These are phyloP conservation scores for Lamproptera curius DNA, from an alignment of 2,888 invertebrate species.

Conservation along the genomic window DNA sequence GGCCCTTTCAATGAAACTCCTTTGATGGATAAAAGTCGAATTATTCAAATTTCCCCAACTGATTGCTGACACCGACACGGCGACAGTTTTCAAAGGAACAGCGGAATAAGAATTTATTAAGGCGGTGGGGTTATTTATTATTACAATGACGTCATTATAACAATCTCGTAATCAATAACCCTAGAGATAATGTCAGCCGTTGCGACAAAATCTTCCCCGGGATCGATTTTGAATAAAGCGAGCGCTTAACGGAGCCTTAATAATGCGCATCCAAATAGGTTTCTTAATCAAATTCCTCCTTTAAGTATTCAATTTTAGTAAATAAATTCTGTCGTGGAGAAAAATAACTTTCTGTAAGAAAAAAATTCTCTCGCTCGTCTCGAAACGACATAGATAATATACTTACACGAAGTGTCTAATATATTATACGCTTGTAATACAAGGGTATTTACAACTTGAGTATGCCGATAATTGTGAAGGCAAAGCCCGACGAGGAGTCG, in stretches of 20 bases:
- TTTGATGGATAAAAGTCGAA: slow-evolving; percentile 38
- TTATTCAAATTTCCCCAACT: slow-evolving; percentile 36
- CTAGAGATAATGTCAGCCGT: background rate
- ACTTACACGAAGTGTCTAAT: slow-evolving; percentile 39
- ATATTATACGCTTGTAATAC: slow-evolving; percentile 45
- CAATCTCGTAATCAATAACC: slow-evolving; percentile 15
- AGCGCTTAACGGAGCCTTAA: slow-evolving; percentile 17
- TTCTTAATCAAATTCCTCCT: slow-evolving; percentile 22
- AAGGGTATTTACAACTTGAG: slow-evolving; percentile 41
- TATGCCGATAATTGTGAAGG: slow-evolving; percentile 24
- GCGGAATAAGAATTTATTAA: slow-evolving; percentile 34
- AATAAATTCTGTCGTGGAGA: too few species aligned
- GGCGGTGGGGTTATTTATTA: slow-evolving; percentile 31
- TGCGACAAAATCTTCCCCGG: slow-evolving; percentile 3
- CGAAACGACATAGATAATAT: slow-evolving; percentile 52
- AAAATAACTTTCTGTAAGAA: slow-evolving; percentile 5
- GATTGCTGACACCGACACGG: slow-evolving; percentile 36
- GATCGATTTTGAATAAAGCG: slow-evolving; percentile 18
- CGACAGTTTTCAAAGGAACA: slow-evolving; percentile 32
- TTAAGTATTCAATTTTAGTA: slow-evolving; percentile 20
- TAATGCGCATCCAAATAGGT: slow-evolving; percentile 21
- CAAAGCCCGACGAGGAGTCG: slow-evolving; percentile 31
- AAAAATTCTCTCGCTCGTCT: slow-evolving; percentile 33
- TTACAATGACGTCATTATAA: slow-evolving; percentile 31
- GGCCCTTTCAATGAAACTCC: slow-evolving; percentile 34